phyloP scores from a whole-genome alignment of 30 jellyfish, hydroid and myxozoan species.

The Aurelia aurita region DNA sequence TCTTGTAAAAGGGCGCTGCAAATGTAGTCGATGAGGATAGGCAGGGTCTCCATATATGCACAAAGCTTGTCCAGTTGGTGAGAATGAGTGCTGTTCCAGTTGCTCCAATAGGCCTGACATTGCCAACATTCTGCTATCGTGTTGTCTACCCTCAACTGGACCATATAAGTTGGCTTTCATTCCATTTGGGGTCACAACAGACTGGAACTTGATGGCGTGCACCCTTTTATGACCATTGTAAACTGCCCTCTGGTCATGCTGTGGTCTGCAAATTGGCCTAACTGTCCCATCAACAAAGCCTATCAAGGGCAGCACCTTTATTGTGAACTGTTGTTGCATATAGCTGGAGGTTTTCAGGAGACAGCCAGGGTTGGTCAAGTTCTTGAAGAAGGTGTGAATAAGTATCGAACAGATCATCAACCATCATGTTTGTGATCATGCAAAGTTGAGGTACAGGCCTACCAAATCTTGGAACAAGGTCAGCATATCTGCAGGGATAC shows the following conservation, averaged over 20 bases:
- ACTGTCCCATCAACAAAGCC: slow-evolving; percentile 89
- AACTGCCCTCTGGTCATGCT: slow-evolving; percentile 63
- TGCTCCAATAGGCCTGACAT: slow-evolving; percentile 61
- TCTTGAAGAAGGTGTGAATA: no score
- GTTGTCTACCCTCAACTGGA: slow-evolving; percentile 69
- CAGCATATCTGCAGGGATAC: not conserved
- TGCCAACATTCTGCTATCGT: slow-evolving; percentile 49
- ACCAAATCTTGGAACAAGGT: no score
- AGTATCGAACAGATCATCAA: no score
- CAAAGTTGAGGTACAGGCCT: no score
- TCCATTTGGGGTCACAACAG: slow-evolving; percentile 85
- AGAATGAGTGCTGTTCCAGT: slow-evolving; percentile 36
- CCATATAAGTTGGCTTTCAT: slow-evolving; percentile 66
- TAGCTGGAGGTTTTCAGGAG: no score
- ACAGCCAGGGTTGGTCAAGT: no score
- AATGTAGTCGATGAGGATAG: slow-evolving; percentile 64
- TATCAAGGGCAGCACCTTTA: slow-evolving; percentile 61
- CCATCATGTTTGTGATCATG: no score
- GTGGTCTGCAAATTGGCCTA: slow-evolving; percentile 87
- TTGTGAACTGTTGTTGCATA: not conserved
- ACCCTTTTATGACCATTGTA: slow-evolving; percentile 91
- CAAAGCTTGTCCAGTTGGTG: slow-evolving; percentile 38
- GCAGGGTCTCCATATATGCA: slow-evolving; percentile 84
- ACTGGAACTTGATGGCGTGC: no score
- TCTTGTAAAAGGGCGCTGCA: slow-evolving; percentile 42